These are phyloP conservation scores for Aphidoletes aphidimyza DNA, from an alignment of 2,888 invertebrate genomes.

Conservation along the genomic window DNA sequence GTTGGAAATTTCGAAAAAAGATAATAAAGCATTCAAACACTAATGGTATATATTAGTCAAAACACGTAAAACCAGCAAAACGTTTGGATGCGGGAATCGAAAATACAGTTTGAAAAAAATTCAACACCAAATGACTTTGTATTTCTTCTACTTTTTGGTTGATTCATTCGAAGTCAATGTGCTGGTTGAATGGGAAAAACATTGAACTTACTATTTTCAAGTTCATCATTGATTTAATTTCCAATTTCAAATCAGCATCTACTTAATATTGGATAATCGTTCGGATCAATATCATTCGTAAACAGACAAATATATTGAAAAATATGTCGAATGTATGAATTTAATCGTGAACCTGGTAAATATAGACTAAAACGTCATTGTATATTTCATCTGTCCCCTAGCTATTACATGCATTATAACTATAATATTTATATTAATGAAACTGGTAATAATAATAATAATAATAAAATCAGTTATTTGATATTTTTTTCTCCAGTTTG, in stretches of 20 bases:
- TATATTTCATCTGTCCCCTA: neutral
- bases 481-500: neutral
- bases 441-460: neutral
- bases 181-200: neutral
- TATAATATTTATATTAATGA: neutral
- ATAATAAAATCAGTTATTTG: neutral
- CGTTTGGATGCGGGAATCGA: no score
- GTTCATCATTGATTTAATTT: constrained; percentile 15
- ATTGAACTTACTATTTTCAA: neutral
- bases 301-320: neutral
- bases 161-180: neutral
- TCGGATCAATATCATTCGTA: neutral
- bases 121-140: neutral
- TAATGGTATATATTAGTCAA: no score
- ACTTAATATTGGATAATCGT: neutral
- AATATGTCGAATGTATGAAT: neutral
- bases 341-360: neutral
- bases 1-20: no score
- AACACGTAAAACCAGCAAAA: no score
- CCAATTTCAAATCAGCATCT: neutral
- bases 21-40: no score
- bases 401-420: neutral
- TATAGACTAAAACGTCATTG: neutral
- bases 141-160: neutral
- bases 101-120: neutral